These are phyloP conservation scores for Encarsia formosa DNA, from an alignment of 2,888 invertebrate species.

Conservation along the genomic window DNA sequence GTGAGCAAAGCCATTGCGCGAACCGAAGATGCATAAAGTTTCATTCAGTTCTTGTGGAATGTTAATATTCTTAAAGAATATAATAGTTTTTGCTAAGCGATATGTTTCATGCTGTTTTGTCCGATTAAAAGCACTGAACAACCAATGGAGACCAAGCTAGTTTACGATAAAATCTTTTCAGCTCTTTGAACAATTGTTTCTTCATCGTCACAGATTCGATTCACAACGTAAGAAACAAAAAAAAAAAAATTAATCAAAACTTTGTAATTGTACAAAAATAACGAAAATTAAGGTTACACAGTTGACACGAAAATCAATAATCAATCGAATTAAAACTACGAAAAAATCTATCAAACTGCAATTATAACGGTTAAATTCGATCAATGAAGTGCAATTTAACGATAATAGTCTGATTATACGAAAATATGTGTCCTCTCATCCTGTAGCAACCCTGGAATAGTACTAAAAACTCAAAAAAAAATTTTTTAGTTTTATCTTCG, in stretches of 20 bases:
- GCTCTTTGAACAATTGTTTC: too few species aligned
- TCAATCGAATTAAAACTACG: neutral
- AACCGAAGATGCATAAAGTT: conserved; percentile 3
- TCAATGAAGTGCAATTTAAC: conserved; percentile 13
- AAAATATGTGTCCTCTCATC: conserved; percentile 6
- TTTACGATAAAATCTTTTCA: too few species aligned
- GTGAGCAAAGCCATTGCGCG: conserved; percentile 3
- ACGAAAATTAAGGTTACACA: conserved; percentile 1
- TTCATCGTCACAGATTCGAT: too few species aligned
- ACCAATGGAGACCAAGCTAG: too few species aligned
- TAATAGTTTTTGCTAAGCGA: too few species aligned
- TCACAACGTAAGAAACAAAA: neutral
- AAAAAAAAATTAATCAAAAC: neutral
- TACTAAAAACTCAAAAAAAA: too few species aligned
- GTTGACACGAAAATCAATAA: neutral
- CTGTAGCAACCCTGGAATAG: neutral
- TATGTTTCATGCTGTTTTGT: too few species aligned
- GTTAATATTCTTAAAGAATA: neutral
- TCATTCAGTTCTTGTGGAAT: neutral
- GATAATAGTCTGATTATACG: conserved; percentile 20
- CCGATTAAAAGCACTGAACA: too few species aligned
- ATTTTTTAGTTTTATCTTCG: neutral
- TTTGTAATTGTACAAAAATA: neutral
- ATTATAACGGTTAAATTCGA: conserved; percentile 18
- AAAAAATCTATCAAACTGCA: conserved; percentile 9